Evolutionary conservation across 2,113 vertebrate genomes (phyloP).

Genomic region (Xenopus laevis): DNA sequence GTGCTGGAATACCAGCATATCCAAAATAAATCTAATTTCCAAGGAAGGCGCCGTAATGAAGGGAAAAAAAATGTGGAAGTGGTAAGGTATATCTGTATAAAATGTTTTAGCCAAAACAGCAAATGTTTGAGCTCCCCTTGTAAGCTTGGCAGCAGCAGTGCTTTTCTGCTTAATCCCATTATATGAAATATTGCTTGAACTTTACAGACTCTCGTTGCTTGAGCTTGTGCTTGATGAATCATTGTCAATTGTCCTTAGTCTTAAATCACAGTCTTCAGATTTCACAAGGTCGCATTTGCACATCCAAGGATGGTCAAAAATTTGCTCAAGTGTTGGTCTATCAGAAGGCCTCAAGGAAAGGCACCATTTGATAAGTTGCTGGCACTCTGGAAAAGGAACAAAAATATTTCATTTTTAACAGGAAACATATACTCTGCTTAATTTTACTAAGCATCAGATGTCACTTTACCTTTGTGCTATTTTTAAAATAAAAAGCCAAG

Average conservation of each 20-base stretch:
- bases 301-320: slow-evolving; percentile 93
- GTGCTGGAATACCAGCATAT: slow-evolving; percentile 72
- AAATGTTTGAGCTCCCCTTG: slow-evolving; percentile 57
- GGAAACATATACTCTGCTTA: no score
- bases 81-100: slow-evolving; percentile 55
- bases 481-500: no score
- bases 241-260: slow-evolving; percentile 79
- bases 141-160: slow-evolving; percentile 61
- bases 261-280: slow-evolving; percentile 79
- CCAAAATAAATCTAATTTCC: slow-evolving; percentile 63
- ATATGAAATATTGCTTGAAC: slow-evolving; percentile 53
- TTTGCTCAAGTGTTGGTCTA: slow-evolving; percentile 92
- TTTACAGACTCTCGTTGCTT: slow-evolving; percentile 95
- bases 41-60: slow-evolving; percentile 62
- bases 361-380: slow-evolving; percentile 96
- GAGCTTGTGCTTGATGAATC: slow-evolving; percentile 91
- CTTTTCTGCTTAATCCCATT: slow-evolving; percentile 61
- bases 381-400: slow-evolving; percentile 74
- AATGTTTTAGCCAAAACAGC: slow-evolving; percentile 71
- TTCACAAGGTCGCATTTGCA: slow-evolving; percentile 71
- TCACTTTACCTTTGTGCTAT: no score
- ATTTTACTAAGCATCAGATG: no score
- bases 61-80: slow-evolving; percentile 45
- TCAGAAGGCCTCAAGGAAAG: slow-evolving; percentile 90
- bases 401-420: no score